phyloP scores from a whole-genome alignment of 2,797 vertebrate genomes.

The Carapus acus region DNA sequence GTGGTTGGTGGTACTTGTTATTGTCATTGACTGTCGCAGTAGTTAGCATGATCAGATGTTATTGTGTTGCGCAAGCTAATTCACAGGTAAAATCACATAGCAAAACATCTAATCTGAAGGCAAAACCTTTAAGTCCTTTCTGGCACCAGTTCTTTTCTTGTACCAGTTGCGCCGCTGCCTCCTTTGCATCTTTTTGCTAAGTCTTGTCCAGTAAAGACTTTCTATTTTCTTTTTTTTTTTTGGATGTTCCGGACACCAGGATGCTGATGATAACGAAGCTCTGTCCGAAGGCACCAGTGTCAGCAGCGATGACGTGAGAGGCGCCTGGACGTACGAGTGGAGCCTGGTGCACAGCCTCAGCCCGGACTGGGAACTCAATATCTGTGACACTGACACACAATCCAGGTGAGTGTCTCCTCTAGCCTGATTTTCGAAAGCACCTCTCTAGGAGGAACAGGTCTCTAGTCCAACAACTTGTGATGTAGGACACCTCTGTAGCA shows the following conservation, averaged over 20 bases:
- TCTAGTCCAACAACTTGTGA: not conserved
- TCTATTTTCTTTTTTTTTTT: not conserved
- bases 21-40: too few relatives aligned
- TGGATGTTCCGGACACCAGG: constrained; percentile 61
- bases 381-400: constrained; percentile 66
- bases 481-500: not conserved
- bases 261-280: constrained; percentile 58
- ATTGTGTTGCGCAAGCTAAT: too few relatives aligned
- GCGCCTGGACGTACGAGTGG: constrained; percentile 57
- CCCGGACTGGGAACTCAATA: constrained; percentile 72
- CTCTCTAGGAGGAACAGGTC: constrained; percentile 14
- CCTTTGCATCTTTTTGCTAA: too few relatives aligned
- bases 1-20: too few relatives aligned
- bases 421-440: constrained; percentile 40
- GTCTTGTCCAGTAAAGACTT: constrained; percentile 21
- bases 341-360: constrained; percentile 64
- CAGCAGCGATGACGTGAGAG: constrained; percentile 54
- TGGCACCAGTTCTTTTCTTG: too few relatives aligned
- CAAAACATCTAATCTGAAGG: not conserved
- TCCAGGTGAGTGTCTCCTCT: constrained; percentile 62
- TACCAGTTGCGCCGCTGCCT: not conserved
- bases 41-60: not conserved
- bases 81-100: accelerated
- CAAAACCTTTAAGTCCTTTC: too few relatives aligned
- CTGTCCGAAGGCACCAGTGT: constrained; percentile 61